A percentile compares a stretch with the other conserved stretches of the same genome.
Evolutionary conservation across 2,113 vertebrate species (phyloP).

Genomic region (Corythoichthys haematopterus): DNA sequence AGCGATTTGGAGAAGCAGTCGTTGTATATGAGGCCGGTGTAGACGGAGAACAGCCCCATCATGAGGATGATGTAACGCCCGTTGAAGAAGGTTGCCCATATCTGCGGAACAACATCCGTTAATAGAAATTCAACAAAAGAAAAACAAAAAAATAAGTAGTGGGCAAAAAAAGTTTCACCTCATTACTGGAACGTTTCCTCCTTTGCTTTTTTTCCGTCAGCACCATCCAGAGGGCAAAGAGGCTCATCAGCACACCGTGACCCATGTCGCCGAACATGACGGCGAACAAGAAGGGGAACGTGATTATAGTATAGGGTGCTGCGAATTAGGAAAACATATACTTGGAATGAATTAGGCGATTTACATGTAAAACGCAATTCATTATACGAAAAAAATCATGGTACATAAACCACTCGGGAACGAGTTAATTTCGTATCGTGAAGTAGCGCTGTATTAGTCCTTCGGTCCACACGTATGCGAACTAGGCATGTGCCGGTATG

Average conservation of each 20-base stretch:
- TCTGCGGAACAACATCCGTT: slow-evolving; percentile 67
- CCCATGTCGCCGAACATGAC: slow-evolving; percentile 98
- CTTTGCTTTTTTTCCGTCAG: slow-evolving; percentile 80
- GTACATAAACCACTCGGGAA: no score
- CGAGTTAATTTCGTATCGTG: no score
- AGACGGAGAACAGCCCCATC: slow-evolving; percentile 94
- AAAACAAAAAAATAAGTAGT: background rate
- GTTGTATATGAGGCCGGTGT: slow-evolving; percentile 97
- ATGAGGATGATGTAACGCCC: slow-evolving; percentile 93
- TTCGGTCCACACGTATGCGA: background rate
- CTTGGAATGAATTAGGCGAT: no score
- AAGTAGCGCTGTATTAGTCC: no score
- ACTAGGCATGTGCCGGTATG: no score
- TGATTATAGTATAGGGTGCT: slow-evolving; percentile 95
- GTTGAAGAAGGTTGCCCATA: slow-evolving; percentile 87
- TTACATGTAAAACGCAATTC: no score
- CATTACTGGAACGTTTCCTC: slow-evolving; percentile 78
- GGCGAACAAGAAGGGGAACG: slow-evolving; percentile 97
- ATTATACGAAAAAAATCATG: no score
- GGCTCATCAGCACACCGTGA: slow-evolving; percentile 83
- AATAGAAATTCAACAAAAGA: background rate
- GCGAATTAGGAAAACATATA: slow-evolving; percentile 21
- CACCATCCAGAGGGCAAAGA: slow-evolving; percentile 92
- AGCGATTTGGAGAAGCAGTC: slow-evolving; percentile 97
- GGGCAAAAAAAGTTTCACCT: slow-evolving; percentile 66